Conservation (phyloP, 2,797 vertebrate species). For the Poecilia picta region DNA sequence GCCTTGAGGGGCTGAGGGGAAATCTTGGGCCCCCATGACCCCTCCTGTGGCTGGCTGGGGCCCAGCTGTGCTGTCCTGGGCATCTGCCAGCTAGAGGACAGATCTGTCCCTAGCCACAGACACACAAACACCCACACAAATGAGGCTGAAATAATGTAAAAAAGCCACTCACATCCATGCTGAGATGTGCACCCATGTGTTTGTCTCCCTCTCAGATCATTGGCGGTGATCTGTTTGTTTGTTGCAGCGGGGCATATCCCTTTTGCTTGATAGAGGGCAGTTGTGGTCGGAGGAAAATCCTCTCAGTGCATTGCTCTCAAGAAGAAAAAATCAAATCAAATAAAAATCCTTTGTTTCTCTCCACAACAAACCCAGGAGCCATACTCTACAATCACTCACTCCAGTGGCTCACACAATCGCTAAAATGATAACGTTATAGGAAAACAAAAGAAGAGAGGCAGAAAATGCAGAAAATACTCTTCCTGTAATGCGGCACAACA, state of each 20-base stretch:
- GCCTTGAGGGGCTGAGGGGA: conserved; percentile 55
- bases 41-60: conserved; percentile 59
- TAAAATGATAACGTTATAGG: conserved; percentile 62
- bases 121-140: conserved; percentile 24
- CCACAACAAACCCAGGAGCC: conserved; percentile 70
- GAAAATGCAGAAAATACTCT: conserved; percentile 44
- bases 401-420: conserved; percentile 74
- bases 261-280: conserved; percentile 59
- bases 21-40: conserved; percentile 64
- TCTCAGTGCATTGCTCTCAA: conserved; percentile 55
- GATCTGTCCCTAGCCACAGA: conserved; percentile 60
- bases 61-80: conserved; percentile 74
- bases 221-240: conserved; percentile 64
- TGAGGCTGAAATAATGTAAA: conserved; percentile 38
- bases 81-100: conserved; percentile 77
- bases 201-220: conserved; percentile 44
- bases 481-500: conserved; percentile 48
- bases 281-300: conserved; percentile 67
- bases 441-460: conserved; percentile 22
- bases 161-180: conserved; percentile 42
- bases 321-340: conserved; percentile 72
- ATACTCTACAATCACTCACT: conserved; percentile 74
- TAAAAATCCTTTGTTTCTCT: conserved; percentile 67
- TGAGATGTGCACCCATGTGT: conserved; percentile 40
- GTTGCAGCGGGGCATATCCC: conserved; percentile 47